Base-by-base conservation (phyloP, 1,140 invertebrate species). In the Bicyclus anynana region DNA sequence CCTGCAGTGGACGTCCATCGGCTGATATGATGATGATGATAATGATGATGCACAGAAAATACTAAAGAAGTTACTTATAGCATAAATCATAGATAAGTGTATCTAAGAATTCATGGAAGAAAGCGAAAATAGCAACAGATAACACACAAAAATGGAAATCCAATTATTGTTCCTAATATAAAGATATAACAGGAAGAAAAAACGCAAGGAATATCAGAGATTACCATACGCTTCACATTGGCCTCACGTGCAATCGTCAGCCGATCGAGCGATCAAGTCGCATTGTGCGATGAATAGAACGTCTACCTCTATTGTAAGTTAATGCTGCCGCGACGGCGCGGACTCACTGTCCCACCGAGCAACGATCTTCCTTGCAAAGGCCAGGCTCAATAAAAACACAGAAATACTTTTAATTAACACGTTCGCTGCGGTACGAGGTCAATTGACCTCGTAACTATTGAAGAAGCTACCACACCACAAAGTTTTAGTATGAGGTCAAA, bases 301-400 rank as follows among this genome's bases (percentile, higher is more conserved):
- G 80, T 84, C 79, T 72, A 86, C 83, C 83, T 83, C 77, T 81
- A 86, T 86, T 86, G 83, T 86, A 86, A 84, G 83, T 81, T 86
- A 86, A 86, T 86, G 79, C 68, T 67, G 61, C 10, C 53, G 10
- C 40, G 18, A 44, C 17, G 20, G 13, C 12, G 12, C 10, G 40
- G 18, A 44, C 40, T 10, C 40, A 44, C 18, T 44, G 17, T 7
- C 2, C 17, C 4, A 14, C 0, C 0, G 17, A 20, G 0, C 7
- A n/a, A 20, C 40, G 2, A 20, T 20, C 29, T 12, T 23, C 3
- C 7, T 23, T 7, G 23, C 23, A 2, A 23, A 7, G 3, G 7
- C 7, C 23, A 7, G 2, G 2, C 2, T 23, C 23, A 23, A 4
- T 7, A 23, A 23, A 2, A n/a, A n/a, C n/a, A n/a, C n/a, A n/a